These are phyloP conservation scores for Epinotia brunnichana DNA, from an alignment of 2,888 invertebrate species.

Conservation along the genomic window DNA sequence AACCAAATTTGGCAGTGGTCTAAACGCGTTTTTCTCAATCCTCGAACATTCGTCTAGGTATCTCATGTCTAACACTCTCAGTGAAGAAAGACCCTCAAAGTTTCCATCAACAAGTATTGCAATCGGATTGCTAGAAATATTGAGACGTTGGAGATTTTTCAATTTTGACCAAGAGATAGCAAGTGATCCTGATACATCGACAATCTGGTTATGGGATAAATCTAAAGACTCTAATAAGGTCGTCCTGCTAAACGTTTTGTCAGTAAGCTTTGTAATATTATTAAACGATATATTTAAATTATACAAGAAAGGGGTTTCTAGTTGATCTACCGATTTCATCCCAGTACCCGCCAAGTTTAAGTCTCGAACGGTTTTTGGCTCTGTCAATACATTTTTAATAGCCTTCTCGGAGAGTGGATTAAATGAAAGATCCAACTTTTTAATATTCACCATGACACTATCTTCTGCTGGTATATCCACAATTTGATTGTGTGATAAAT, in stretches of 20 bases:
- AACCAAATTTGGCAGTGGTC: slow-evolving; percentile 87
- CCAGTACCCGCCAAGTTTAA: slow-evolving; percentile 92
- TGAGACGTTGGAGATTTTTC: slow-evolving; percentile 87
- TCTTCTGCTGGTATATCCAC: slow-evolving; percentile 92
- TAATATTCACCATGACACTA: slow-evolving; percentile 93
- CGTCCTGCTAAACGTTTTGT: slow-evolving; percentile 89
- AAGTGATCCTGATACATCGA: slow-evolving; percentile 84
- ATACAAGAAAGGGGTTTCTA: slow-evolving; percentile 94
- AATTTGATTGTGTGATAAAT: slow-evolving; percentile 90
- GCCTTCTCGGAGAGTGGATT: slow-evolving; percentile 91
- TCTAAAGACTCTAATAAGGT: slow-evolving; percentile 91
- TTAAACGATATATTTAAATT: slow-evolving; percentile 91
- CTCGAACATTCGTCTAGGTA: slow-evolving; percentile 87
- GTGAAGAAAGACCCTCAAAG: slow-evolving; percentile 87
- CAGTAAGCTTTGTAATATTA: slow-evolving; percentile 86
- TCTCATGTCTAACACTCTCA: slow-evolving; percentile 86
- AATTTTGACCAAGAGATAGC: slow-evolving; percentile 88
- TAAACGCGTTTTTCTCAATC: slow-evolving; percentile 93
- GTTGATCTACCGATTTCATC: slow-evolving; percentile 85
- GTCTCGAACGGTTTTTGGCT: slow-evolving; percentile 93
- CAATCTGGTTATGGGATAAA: slow-evolving; percentile 88
- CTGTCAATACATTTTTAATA: slow-evolving; percentile 89
- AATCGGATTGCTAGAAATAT: slow-evolving; percentile 94
- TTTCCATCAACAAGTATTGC: slow-evolving; percentile 89
- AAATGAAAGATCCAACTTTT: slow-evolving; percentile 92